Evolutionary conservation across 1,140 invertebrate genomes (phyloP), one percentile per base, ranked within the genome.

Genomic region (Lepidurus apus): DNA sequence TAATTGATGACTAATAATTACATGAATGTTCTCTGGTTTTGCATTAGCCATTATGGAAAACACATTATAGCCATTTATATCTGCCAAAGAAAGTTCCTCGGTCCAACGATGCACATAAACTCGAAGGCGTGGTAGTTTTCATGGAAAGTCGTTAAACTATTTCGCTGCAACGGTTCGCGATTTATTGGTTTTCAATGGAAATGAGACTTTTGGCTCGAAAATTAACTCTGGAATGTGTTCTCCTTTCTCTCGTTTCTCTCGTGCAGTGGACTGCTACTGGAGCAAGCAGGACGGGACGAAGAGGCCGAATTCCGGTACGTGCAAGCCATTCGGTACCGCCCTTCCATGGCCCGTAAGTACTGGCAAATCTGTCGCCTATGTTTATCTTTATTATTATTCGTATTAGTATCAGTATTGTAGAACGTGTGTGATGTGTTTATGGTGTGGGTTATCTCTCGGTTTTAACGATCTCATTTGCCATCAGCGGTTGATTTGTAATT

Each of bases 321-420:
- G 1, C 78, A 79, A 74, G 65, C 78, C 43, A 79, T 79, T 43
- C 78, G 75, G 44, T 74, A 79, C 75, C 78, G 74, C 45, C 78
- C 78, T 24, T 75, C 74, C 45, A 74, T 79, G 45, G 78, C 78
- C 42, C 34, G 78, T 79, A 79, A 74, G 73, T 79, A 34, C 34
- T 34, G 2, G 34, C 34, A 34, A 43, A 79, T 26, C 47, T 42
- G 34, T 47, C 78, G 42, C 17, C 21, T 73, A 43, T 78, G 7
- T 65, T 65, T 74, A 21, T 74, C 65, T n/a, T 10, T 65, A 74
- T 42, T 42, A 9, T 44, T 78, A 43, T 74, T 34, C 73, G 11
- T 34, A 65, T 77, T 77, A 34, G 34, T 34, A 34, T 34, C 3
- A 34, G 2, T 34, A 34, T 2, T 34, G 34, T 34, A 34, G 34